These are phyloP conservation scores for Anser cygnoides DNA, from an alignment of 2,113 vertebrate species.

Conservation along the genomic window DNA sequence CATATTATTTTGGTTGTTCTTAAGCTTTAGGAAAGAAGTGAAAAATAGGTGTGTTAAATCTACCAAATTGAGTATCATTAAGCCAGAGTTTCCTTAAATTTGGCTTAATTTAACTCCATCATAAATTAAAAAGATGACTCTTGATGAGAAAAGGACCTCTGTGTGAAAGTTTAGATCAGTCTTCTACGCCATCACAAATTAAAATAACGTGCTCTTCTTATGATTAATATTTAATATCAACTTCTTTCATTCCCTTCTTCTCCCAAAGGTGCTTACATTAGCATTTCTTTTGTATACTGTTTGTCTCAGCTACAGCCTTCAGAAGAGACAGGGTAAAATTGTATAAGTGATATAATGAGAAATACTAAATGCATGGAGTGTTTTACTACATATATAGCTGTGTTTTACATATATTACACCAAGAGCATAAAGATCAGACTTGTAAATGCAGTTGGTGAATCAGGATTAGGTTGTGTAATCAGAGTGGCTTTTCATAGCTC, in stretches of 20 bases:
- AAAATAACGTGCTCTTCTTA: neutral
- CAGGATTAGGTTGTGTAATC: neutral
- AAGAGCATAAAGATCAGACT: neutral
- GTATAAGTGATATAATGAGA: neutral
- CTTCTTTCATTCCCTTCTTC: neutral
- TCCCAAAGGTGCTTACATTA: constrained; percentile 36
- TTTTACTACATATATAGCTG: neutral
- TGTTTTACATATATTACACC: neutral
- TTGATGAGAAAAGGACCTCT: neutral
- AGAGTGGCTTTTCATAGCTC: neutral
- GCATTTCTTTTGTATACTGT: neutral
- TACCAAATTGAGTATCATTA: neutral
- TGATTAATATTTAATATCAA: constrained; percentile 19
- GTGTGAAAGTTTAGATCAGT: neutral
- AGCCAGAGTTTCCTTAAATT: neutral
- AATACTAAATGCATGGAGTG: neutral
- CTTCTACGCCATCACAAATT: neutral
- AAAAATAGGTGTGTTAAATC: neutral
- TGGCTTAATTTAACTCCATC: neutral
- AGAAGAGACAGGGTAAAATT: neutral
- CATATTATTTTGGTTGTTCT: neutral
- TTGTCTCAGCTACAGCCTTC: neutral
- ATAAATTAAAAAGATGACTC: neutral
- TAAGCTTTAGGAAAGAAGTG: neutral
- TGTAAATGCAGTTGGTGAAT: rapidly evolving